Conservation (phyloP, 2,888 invertebrate genomes). For the Endotricha flammealis region DNA sequence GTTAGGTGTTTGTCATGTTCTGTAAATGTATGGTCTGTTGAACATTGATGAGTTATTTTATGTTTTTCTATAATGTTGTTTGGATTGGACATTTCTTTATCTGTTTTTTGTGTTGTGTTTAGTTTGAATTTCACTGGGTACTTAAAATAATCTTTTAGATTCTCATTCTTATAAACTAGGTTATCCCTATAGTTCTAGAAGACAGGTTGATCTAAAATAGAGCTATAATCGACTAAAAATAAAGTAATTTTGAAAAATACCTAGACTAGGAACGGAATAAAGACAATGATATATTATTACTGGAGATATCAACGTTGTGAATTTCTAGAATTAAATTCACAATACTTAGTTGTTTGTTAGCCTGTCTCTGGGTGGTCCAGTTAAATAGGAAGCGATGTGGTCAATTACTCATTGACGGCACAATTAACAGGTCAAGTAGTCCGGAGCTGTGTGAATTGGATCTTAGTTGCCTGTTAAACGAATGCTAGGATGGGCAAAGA, state of each 20-base stretch:
- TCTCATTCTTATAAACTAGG: too few relatives aligned
- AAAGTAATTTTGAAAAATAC: too few relatives aligned
- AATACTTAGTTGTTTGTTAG: not conserved
- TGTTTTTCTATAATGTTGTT: not conserved
- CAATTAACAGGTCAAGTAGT: conserved; percentile 44
- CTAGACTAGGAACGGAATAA: too few relatives aligned
- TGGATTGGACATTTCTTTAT: not conserved
- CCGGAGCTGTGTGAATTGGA: conserved; percentile 22
- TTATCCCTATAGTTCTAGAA: too few relatives aligned
- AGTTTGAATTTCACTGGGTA: too few relatives aligned
- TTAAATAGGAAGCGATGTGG: conserved; percentile 58
- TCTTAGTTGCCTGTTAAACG: not conserved
- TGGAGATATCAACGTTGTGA: too few relatives aligned
- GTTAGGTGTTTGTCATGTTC: conserved; percentile 9
- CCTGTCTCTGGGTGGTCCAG: conserved; percentile 37
- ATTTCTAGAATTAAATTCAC: too few relatives aligned
- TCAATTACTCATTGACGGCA: conserved; percentile 63
- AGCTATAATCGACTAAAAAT: too few relatives aligned
- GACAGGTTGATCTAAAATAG: too few relatives aligned
- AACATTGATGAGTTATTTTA: not conserved
- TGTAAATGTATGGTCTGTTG: conserved; percentile 1
- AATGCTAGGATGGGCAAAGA: not conserved
- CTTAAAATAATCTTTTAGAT: too few relatives aligned
- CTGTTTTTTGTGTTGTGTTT: not conserved
- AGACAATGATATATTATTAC: too few relatives aligned